Conservation (phyloP, 2,113 vertebrate species). For the Forbesichthys papilliferus region DNA sequence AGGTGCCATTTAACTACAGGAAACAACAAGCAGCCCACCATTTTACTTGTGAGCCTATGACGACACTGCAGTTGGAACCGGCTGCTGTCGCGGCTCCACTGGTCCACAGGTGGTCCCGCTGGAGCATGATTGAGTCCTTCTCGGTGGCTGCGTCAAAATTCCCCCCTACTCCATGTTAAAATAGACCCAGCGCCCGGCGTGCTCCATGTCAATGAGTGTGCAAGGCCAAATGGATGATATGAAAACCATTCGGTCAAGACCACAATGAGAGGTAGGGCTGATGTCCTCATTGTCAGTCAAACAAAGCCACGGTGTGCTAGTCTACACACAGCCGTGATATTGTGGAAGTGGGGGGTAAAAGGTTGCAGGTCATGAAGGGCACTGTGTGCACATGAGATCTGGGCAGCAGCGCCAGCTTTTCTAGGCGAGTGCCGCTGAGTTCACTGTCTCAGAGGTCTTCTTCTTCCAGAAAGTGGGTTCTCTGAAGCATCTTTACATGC, state of each 20-base stretch:
- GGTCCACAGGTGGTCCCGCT: constrained; percentile 39
- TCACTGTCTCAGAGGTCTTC: constrained; percentile 62
- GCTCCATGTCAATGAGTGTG: neutral
- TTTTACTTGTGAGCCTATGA: constrained; percentile 10
- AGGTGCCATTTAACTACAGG: neutral
- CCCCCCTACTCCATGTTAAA: constrained; percentile 27
- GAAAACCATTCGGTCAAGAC: constrained; percentile 48
- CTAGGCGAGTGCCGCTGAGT: neutral
- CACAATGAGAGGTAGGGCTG: constrained; percentile 71
- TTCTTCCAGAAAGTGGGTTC: constrained; percentile 87
- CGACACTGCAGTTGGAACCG: constrained; percentile 17
- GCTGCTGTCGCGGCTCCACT: neutral
- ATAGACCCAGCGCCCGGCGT: neutral
- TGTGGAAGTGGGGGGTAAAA: constrained; percentile 42
- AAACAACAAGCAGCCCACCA: neutral
- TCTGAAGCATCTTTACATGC: constrained; percentile 88
- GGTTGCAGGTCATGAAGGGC: constrained; percentile 39
- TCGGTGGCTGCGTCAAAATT: constrained; percentile 17
- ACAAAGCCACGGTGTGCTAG: constrained; percentile 5
- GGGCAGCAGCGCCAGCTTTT: constrained; percentile 29
- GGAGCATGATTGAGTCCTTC: constrained; percentile 23
- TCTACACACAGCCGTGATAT: constrained; percentile 36
- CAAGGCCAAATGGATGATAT: constrained; percentile 37
- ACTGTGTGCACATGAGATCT: constrained; percentile 50
- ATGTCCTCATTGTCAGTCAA: constrained; percentile 63